Evolutionary conservation across 2,797 vertebrate species (phyloP).

Genomic region (Schizopygopsis malacanthus): DNA sequence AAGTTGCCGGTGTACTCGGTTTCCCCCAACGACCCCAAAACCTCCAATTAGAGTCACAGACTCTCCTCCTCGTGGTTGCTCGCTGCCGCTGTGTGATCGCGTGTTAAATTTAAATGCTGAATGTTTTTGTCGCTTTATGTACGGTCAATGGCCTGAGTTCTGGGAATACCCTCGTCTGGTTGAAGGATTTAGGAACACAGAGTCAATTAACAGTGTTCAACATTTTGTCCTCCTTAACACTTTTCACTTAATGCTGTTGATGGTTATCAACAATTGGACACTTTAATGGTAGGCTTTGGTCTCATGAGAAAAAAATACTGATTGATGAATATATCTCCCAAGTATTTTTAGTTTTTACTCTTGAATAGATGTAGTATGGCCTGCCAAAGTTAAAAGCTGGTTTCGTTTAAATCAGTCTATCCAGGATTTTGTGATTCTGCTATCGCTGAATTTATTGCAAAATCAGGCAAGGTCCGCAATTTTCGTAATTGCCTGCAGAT

Average conservation of each 20-base stretch:
- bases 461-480: too few species aligned
- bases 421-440: too few species aligned
- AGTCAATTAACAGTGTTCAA: background rate
- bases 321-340: background rate
- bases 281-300: background rate
- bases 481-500: too few species aligned
- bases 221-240: background rate
- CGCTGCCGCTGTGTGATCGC: slow-evolving; percentile 61
- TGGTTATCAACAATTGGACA: background rate
- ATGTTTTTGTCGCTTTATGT: slow-evolving; percentile 75
- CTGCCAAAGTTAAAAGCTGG: background rate
- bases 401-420: background rate
- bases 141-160: slow-evolving; percentile 54
- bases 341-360: background rate
- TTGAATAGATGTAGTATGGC: background rate
- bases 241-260: background rate
- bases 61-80: slow-evolving; percentile 70
- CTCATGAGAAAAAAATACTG: background rate
- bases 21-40: slow-evolving; percentile 61
- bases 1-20: slow-evolving; percentile 56
- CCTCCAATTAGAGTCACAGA: slow-evolving; percentile 74
- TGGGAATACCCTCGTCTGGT: slow-evolving; percentile 49
- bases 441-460: too few species aligned
- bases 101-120: slow-evolving; percentile 76
- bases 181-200: background rate